Percentiles rank a stretch among this genome's conserved stretches.
phyloP scores from a whole-genome alignment of 2,113 vertebrate genomes.

The Struthio camelus region DNA sequence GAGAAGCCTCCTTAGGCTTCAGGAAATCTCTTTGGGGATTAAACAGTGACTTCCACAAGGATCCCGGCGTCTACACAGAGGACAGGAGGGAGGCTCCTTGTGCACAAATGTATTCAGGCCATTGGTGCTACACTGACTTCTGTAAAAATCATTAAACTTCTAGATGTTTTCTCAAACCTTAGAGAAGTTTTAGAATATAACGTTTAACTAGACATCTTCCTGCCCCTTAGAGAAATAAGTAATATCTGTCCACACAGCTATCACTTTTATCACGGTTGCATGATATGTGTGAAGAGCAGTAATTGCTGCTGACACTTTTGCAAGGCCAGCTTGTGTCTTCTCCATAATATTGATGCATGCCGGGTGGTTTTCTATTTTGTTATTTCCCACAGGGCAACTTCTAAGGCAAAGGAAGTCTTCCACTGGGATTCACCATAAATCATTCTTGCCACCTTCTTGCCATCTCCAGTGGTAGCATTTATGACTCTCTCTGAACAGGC shows the following conservation, averaged over 20 bases:
- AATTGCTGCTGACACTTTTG: background rate
- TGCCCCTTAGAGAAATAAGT: background rate
- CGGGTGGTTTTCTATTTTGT: background rate
- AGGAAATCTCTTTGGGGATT: background rate
- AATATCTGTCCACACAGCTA: background rate
- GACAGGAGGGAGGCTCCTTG: background rate
- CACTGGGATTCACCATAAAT: background rate
- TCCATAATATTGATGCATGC: background rate
- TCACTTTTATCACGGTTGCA: background rate
- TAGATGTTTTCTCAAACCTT: background rate
- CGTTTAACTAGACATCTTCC: background rate
- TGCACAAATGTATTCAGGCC: background rate
- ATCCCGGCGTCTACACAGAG: fast-evolving
- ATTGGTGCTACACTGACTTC: background rate
- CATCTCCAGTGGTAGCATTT: background rate
- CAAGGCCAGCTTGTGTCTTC: background rate
- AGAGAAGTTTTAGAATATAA: background rate
- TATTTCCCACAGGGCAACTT: background rate
- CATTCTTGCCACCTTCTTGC: background rate
- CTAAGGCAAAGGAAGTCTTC: background rate
- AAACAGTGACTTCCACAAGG: background rate
- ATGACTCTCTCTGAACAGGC: background rate
- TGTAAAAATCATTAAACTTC: background rate
- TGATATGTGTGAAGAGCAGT: background rate
- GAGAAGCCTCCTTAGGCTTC: background rate